Evolutionary conservation across 2,113 vertebrate species (phyloP).

Genomic region (Antigone vipio): DNA sequence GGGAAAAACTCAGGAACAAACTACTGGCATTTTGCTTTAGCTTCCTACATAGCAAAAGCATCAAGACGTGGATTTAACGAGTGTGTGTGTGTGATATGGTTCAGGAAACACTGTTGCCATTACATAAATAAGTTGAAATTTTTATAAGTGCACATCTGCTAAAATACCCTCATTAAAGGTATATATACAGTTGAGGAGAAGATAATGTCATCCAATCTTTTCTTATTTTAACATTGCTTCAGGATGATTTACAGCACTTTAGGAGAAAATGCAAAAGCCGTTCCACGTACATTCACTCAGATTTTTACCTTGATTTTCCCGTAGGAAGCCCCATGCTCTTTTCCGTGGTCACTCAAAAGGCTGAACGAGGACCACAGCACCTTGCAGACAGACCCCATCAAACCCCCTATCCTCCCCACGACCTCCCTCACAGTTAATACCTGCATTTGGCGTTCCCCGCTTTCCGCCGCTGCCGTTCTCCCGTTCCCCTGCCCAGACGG

Average conservation of each 20-base stretch:
- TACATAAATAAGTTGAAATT: not conserved
- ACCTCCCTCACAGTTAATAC: not conserved
- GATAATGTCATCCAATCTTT: not conserved
- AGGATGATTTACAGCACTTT: not conserved
- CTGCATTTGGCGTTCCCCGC: not conserved
- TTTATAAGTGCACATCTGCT: not conserved
- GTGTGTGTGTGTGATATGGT: not conserved
- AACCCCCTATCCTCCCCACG: not conserved
- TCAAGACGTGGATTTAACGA: not conserved
- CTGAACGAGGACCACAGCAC: not conserved
- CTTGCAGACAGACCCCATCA: not conserved
- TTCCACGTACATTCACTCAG: not conserved
- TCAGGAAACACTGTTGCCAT: not conserved
- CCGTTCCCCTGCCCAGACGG: not conserved
- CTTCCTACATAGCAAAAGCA: not conserved
- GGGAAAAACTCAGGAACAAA: not conserved
- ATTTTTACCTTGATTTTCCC: not conserved
- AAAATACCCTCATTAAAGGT: not conserved
- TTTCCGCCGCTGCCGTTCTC: not conserved
- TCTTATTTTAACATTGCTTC: not conserved
- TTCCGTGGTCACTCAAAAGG: not conserved
- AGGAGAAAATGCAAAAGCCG: not conserved
- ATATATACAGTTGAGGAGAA: not conserved
- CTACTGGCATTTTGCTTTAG: not conserved
- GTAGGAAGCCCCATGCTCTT: rapidly evolving